phyloP scores from a whole-genome alignment of 2,888 invertebrate species.

The Xestia xanthographa region DNA sequence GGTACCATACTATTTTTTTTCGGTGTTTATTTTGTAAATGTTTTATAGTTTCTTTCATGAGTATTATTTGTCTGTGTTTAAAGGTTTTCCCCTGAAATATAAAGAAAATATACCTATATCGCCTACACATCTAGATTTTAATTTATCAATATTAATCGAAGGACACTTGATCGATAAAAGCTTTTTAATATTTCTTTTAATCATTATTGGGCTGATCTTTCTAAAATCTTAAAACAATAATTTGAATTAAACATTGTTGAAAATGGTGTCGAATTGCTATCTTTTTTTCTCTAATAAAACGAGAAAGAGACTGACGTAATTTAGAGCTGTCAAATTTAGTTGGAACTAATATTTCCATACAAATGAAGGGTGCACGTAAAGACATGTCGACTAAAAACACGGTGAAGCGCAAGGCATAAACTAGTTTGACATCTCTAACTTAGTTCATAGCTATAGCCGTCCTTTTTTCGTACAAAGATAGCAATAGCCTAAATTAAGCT shows the following conservation, averaged over 20 bases:
- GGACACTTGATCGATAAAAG: background rate
- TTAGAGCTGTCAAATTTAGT: too few species aligned
- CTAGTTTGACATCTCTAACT: too few species aligned
- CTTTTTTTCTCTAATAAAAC: too few species aligned
- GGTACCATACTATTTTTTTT: slow-evolving; percentile 12
- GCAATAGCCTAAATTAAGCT: too few species aligned
- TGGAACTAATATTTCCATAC: too few species aligned
- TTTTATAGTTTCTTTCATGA: background rate
- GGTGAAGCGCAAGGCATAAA: too few species aligned
- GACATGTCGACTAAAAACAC: too few species aligned
- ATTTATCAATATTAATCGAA: background rate
- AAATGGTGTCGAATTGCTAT: too few species aligned
- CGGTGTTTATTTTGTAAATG: background rate
- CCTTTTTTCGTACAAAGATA: too few species aligned
- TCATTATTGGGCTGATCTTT: background rate
- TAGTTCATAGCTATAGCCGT: too few species aligned
- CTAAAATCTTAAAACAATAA: background rate
- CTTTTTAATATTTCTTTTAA: background rate
- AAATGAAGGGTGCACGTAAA: too few species aligned
- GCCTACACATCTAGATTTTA: background rate
- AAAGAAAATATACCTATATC: background rate
- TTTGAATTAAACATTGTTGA: background rate
- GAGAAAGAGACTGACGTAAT: too few species aligned
- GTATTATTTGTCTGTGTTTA: background rate
- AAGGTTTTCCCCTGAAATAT: background rate